phyloP scores from a whole-genome alignment of 1,140 invertebrate genomes.

The Zeugodacus cucurbitae region DNA sequence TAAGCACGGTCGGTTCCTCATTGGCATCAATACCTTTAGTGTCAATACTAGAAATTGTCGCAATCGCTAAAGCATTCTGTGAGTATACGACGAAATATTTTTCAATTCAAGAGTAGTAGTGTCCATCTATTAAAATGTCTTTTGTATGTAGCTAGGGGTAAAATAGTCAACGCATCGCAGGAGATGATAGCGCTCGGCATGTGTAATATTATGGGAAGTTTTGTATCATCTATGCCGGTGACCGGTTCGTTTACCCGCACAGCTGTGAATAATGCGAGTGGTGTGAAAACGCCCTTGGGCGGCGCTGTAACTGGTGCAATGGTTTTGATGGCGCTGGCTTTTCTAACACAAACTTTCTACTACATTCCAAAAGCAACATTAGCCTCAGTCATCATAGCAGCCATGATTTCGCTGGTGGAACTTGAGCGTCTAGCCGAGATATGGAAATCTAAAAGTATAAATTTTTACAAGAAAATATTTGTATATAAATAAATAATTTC shows the following conservation, averaged over 20 bases:
- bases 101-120: too few relatives aligned
- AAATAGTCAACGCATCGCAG: constrained; percentile 82
- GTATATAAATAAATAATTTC: not conserved
- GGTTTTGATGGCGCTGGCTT: constrained; percentile 76
- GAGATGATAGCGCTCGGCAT: constrained; percentile 86
- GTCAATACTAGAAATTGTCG: constrained; percentile 81
- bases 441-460: constrained; percentile 86
- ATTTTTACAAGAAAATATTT: not conserved
- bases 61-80: constrained; percentile 87
- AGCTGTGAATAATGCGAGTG: constrained; percentile 91
- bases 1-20: constrained; percentile 72
- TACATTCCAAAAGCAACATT: constrained; percentile 83
- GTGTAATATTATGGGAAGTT: constrained; percentile 88
- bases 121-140: too few relatives aligned
- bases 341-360: constrained; percentile 80
- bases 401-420: constrained; percentile 86
- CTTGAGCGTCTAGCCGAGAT: constrained; percentile 78
- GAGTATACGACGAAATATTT: constrained; percentile 47
- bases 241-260: constrained; percentile 91
- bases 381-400: constrained; percentile 82
- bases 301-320: constrained; percentile 80
- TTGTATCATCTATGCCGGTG: constrained; percentile 88
- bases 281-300: constrained; percentile 86
- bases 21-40: constrained; percentile 79
- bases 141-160: constrained; percentile 75